Evolutionary conservation across 2,888 invertebrate genomes (phyloP).

Genomic region (Argyresthia goedartella): DNA sequence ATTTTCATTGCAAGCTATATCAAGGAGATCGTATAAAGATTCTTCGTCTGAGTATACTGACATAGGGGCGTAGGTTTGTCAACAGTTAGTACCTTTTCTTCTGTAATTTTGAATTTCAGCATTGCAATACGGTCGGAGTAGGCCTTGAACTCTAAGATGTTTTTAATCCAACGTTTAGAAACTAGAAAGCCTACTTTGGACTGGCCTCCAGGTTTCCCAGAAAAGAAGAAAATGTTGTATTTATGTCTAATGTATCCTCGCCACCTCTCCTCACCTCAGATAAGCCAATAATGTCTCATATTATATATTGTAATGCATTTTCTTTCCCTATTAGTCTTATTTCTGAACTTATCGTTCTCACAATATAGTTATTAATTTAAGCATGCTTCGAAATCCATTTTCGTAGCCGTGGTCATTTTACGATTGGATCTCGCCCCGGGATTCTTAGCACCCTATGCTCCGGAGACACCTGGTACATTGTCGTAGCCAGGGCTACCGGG

Average conservation of each 20-base stretch:
- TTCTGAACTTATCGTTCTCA: neutral
- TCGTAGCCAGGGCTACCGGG: too few relatives aligned
- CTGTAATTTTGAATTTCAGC: neutral
- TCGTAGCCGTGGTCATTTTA: neutral
- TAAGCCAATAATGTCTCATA: slow-evolving; percentile 1
- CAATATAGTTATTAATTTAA: neutral
- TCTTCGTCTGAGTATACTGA: neutral
- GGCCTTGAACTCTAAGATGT: too few relatives aligned
- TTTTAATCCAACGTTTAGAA: too few relatives aligned
- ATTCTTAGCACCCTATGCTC: neutral
- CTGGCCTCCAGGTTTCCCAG: slow-evolving; percentile 2
- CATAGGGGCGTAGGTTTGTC: neutral
- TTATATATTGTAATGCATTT: slow-evolving; percentile 1
- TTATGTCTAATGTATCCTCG: neutral
- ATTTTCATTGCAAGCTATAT: neutral
- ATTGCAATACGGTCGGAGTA: too few relatives aligned
- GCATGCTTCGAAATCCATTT: neutral
- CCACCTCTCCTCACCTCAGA: slow-evolving; percentile 4
- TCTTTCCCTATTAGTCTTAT: slow-evolving; percentile 3
- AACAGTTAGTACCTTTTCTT: neutral
- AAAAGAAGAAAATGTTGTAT: neutral
- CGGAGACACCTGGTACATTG: too few relatives aligned
- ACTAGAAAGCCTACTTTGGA: slow-evolving; percentile 11
- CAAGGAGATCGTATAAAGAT: neutral
- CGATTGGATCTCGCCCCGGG: neutral